Base-by-base conservation (phyloP, 2,113 vertebrate species). In the Callocephalon fimbriatum region DNA sequence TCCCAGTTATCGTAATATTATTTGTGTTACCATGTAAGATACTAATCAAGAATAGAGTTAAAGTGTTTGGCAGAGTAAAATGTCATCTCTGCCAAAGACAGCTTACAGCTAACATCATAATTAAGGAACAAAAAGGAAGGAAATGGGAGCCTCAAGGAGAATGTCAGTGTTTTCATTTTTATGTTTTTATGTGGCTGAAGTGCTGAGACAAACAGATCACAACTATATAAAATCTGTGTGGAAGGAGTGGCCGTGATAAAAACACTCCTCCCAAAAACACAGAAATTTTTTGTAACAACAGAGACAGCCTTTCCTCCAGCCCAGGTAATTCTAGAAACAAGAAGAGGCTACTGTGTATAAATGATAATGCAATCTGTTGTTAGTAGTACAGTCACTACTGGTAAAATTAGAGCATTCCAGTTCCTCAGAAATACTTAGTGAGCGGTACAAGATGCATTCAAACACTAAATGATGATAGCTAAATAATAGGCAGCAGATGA, bases 21-120 rank as follows among this genome's bases (percentile, higher is more conserved):
- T 68, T 61, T 88, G 5, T 75, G 8, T 50, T 51, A 35, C 20
- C 8, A 38, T 68, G 20, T 26, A 67, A 59, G 9, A 27, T 37
- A 51, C 5, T 54, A 42, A 79, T 42, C 25, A 38, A 67, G 13
- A 78, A 26, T 31, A 54, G 21, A 66, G n/a, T 4, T 3, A 7
- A 29, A 22, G 17, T 7, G 2, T 71, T 54, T 62, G 61, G 45
- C n/a, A 78, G 88, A 82, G 27, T 16, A 53, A 78, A 74, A 79
- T 0, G 0, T 81, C n/a, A 62, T 67, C 15, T 88, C 47, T 94
- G 51, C 25, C 0, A 7, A 76, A 59, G 47, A 67, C 18, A 35
- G 17, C 22, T 68, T 48, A 21, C 12, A 47, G 35, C 21, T 58
- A 58, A 58, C 32, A 23, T 58, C 4, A 23, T 29, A 85, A 54